Evolutionary conservation across 2,888 invertebrate genomes (phyloP).

Genomic region (Drosophila cognata): DNA sequence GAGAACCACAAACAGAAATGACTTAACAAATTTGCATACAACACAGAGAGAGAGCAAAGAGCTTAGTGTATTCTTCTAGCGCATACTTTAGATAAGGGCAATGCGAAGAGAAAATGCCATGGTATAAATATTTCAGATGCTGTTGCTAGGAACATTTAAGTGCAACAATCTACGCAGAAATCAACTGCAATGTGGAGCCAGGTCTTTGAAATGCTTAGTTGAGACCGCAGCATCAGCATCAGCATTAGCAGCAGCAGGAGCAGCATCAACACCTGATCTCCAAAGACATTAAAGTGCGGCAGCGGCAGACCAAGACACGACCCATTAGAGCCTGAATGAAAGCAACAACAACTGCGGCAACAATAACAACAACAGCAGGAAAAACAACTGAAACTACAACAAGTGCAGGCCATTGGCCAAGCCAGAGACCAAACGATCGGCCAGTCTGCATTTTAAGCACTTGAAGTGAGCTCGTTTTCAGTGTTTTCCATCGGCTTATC

Average conservation of each 20-base stretch:
- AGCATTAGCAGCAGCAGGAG: conserved; percentile 57
- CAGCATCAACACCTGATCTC: conserved; percentile 84
- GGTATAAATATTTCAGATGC: conserved; percentile 76
- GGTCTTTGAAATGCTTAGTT: conserved; percentile 53
- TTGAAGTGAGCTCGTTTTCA: conserved; percentile 73
- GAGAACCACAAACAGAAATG: conserved; percentile 79
- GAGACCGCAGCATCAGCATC: conserved; percentile 53
- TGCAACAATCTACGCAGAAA: conserved; percentile 75
- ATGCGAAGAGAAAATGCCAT: conserved; percentile 67
- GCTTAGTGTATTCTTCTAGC: conserved; percentile 36
- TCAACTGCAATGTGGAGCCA: conserved; percentile 63
- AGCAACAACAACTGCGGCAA: conserved; percentile 22
- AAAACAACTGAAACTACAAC: conserved; percentile 46
- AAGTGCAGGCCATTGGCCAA: conserved; percentile 61
- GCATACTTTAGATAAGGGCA: conserved; percentile 76
- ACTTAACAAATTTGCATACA: conserved; percentile 78
- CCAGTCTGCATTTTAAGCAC: conserved; percentile 44
- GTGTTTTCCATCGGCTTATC: conserved; percentile 65
- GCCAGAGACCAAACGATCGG: conserved; percentile 32
- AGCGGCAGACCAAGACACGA: conserved; percentile 61
- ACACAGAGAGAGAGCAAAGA: conserved; percentile 31
- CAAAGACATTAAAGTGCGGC: conserved; percentile 77
- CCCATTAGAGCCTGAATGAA: conserved; percentile 63
- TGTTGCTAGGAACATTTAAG: conserved; percentile 69
- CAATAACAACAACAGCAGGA: conserved; percentile 9